Evolutionary conservation across 2,797 vertebrate genomes (phyloP).

Genomic region (Lepus oiostolus): DNA sequence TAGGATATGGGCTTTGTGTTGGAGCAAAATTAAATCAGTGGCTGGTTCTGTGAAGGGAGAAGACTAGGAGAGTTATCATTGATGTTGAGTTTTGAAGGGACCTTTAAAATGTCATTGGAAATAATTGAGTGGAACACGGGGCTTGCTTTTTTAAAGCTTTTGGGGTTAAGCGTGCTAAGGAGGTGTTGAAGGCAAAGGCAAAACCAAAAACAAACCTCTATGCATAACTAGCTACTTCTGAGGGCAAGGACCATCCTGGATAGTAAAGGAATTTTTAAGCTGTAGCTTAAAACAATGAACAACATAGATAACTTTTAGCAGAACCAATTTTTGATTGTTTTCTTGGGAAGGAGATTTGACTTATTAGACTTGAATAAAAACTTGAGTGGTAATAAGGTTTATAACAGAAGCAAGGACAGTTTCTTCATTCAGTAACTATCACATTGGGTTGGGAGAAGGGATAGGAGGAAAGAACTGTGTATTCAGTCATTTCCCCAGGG

Average conservation of each 20-base stretch:
- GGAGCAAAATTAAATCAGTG: constrained; percentile 36
- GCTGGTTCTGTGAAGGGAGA: constrained; percentile 20
- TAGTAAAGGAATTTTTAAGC: neutral
- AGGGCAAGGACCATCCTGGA: neutral
- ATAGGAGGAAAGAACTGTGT: neutral
- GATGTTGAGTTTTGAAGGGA: constrained; percentile 32
- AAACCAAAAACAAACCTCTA: neutral
- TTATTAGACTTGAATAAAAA: constrained; percentile 36
- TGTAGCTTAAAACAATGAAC: constrained; percentile 24
- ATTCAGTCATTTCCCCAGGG: constrained; percentile 32
- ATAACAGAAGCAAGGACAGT: neutral
- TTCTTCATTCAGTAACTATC: neutral
- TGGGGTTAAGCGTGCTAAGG: neutral
- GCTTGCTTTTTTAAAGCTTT: neutral
- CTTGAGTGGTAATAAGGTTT: constrained; percentile 10
- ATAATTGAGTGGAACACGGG: constrained; percentile 29
- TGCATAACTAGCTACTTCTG: neutral
- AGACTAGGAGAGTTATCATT: neutral
- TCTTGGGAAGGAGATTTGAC: constrained; percentile 24
- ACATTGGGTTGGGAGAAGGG: neutral
- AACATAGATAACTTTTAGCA: constrained; percentile 29
- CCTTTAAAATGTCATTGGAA: constrained; percentile 31
- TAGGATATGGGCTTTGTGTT: constrained; percentile 33
- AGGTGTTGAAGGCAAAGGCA: constrained; percentile 17
- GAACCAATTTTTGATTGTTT: neutral